These are phyloP conservation scores for Aphidoletes aphidimyza DNA, from an alignment of 2,888 invertebrate species.

Conservation along the genomic window DNA sequence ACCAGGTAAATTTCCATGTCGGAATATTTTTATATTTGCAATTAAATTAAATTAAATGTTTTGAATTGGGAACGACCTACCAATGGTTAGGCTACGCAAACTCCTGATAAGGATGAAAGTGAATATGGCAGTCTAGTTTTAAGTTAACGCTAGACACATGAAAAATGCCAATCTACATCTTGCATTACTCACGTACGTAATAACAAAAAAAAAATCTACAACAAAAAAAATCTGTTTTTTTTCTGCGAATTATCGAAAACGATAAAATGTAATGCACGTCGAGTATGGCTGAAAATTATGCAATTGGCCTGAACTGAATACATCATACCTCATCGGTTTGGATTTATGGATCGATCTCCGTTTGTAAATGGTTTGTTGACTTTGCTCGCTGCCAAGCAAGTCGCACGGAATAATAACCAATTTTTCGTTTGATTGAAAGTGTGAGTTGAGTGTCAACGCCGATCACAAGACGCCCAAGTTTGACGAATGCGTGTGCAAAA, in stretches of 20 bases:
- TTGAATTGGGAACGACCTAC: background rate
- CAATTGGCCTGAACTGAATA: constrained; percentile 34
- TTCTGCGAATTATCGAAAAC: constrained; percentile 11
- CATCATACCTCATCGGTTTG: background rate
- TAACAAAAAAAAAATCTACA: background rate
- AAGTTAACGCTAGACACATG: background rate
- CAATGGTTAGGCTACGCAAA: no score
- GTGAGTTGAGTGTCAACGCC: background rate
- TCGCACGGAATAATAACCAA: constrained; percentile 16
- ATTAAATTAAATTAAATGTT: background rate
- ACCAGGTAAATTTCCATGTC: background rate
- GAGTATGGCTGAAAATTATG: background rate
- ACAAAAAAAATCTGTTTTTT: background rate
- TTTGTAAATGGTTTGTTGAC: constrained; percentile 29
- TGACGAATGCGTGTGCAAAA: constrained; percentile 11
- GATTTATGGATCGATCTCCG: constrained; percentile 21
- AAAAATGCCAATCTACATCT: no score
- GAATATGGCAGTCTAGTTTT: background rate
- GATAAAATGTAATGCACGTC: constrained; percentile 26
- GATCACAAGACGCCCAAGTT: background rate
- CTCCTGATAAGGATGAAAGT: background rate
- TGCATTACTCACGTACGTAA: background rate
- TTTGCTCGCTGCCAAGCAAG: background rate
- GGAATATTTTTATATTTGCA: background rate
- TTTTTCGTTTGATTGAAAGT: constrained; percentile 41